Conservation (phyloP, 2,797 vertebrate species). For the Ciconia nigra region DNA sequence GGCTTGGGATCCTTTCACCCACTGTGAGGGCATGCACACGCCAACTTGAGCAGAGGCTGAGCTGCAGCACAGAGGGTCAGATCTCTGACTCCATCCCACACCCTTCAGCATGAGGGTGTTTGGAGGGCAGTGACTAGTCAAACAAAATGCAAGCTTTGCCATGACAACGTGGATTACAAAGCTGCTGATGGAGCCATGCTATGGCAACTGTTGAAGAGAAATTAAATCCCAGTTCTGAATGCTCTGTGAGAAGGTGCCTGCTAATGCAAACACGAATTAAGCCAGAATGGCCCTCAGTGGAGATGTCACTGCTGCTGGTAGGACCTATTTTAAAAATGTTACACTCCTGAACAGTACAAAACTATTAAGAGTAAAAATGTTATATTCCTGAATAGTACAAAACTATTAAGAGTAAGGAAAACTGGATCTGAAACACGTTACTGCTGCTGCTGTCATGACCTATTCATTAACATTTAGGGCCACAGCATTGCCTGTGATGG, state of each 20-base stretch:
- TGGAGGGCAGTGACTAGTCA: background rate
- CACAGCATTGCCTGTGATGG: background rate
- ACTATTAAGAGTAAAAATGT: background rate
- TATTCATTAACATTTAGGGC: background rate
- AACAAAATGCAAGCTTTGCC: background rate
- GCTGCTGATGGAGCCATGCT: background rate
- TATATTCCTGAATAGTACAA: background rate
- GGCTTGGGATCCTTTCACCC: background rate
- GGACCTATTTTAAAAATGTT: background rate
- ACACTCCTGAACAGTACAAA: background rate
- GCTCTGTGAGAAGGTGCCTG: background rate
- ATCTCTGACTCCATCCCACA: background rate
- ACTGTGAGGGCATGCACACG: too few relatives aligned
- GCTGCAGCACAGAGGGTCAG: background rate
- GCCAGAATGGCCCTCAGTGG: background rate
- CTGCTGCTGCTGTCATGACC: background rate
- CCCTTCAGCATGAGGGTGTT: background rate
- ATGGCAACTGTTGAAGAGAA: background rate
- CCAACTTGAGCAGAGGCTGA: background rate
- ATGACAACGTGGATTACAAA: background rate
- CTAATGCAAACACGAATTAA: background rate
- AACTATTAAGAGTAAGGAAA: background rate
- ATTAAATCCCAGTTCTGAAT: background rate
- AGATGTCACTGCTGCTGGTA: background rate
- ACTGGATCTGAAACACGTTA: background rate